Evolutionary conservation across 2,888 invertebrate genomes (phyloP).

Genomic region (Danaus chrysippus): DNA sequence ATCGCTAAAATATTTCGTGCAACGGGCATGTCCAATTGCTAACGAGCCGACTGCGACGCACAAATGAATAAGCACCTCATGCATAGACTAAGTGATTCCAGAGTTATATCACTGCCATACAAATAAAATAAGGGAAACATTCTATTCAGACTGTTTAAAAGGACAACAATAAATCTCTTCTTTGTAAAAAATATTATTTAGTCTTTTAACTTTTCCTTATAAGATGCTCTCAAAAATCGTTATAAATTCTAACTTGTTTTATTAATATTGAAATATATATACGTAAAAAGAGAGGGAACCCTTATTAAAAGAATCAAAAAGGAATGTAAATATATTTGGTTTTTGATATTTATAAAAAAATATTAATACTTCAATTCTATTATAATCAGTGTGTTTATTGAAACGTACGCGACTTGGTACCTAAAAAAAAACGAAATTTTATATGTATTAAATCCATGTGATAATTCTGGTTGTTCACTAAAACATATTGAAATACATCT

Average conservation of each 20-base stretch:
- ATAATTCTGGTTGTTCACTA: slow-evolving; percentile 5
- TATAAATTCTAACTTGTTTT: too few species aligned
- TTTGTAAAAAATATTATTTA: neutral
- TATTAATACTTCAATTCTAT: too few species aligned
- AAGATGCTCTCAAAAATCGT: too few species aligned
- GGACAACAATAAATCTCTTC: slow-evolving; percentile 10
- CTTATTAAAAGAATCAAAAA: too few species aligned
- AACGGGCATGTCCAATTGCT: slow-evolving; percentile 78
- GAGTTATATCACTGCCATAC: slow-evolving; percentile 22
- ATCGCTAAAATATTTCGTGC: slow-evolving; percentile 79
- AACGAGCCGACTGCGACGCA: slow-evolving; percentile 75
- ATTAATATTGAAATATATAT: too few species aligned
- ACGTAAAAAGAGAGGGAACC: too few species aligned
- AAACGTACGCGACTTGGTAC: too few species aligned
- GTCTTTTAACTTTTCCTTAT: neutral
- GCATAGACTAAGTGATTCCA: slow-evolving; percentile 58
- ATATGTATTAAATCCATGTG: too few species aligned
- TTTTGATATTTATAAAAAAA: too few species aligned
- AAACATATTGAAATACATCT: slow-evolving; percentile 43
- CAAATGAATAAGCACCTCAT: slow-evolving; percentile 75
- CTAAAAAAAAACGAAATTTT: too few species aligned
- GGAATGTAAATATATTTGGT: too few species aligned
- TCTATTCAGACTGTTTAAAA: slow-evolving; percentile 3
- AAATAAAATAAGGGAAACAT: slow-evolving; percentile 18
- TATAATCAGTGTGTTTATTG: too few species aligned